phyloP scores from a whole-genome alignment of 2,797 vertebrate species.

The Hapalemur alaotrensis region DNA sequence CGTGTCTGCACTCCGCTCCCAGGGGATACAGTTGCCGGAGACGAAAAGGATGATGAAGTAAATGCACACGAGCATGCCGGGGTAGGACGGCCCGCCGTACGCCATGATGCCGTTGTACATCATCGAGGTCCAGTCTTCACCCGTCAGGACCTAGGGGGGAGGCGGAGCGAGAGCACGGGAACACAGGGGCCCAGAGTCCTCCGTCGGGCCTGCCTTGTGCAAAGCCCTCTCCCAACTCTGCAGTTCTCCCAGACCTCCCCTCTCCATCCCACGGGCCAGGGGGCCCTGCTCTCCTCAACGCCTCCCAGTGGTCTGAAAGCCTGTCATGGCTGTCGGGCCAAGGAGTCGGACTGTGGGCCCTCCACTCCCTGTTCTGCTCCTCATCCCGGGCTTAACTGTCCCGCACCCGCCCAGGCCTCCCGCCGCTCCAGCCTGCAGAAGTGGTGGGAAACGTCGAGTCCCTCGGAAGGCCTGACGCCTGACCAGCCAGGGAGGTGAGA shows the following conservation, averaged over 20 bases:
- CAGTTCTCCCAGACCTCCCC: not conserved
- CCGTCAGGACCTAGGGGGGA: constrained; percentile 91
- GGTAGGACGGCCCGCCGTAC: constrained; percentile 93
- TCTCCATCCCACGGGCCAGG: fast-evolving
- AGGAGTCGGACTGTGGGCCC: not conserved
- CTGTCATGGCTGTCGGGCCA: not conserved
- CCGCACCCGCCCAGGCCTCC: not conserved
- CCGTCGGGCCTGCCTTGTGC: fast-evolving
- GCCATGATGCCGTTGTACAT: constrained; percentile 98
- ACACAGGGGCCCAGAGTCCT: fast-evolving
- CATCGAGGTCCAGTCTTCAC: constrained; percentile 96
- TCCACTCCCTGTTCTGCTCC: not conserved
- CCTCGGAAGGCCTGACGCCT: not conserved
- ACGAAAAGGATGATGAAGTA: constrained; percentile 97
- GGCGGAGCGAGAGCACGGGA: not conserved
- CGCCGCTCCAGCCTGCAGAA: not conserved
- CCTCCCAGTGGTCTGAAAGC: too few species aligned
- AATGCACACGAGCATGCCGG: constrained; percentile 95
- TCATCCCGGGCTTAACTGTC: not conserved
- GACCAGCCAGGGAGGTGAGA: not conserved
- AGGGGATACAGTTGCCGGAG: constrained; percentile 98
- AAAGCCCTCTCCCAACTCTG: not conserved
- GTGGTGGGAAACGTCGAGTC: not conserved
- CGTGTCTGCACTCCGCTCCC: not conserved
- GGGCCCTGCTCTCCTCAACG: too few species aligned